These are phyloP conservation scores for Cyclina sinensis DNA, from an alignment of 1,140 invertebrate species.

Conservation along the genomic window DNA sequence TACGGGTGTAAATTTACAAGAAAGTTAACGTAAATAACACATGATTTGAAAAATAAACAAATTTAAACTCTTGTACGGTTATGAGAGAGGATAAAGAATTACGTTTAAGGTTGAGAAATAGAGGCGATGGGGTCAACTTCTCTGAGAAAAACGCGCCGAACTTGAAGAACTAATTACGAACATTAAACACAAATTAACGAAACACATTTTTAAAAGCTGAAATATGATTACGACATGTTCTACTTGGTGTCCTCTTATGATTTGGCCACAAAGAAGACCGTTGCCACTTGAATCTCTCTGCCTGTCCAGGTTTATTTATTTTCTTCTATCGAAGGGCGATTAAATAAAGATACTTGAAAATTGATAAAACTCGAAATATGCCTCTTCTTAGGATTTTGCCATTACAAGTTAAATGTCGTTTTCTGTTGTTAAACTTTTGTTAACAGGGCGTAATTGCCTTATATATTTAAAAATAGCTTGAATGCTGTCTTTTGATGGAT, in stretches of 20 bases:
- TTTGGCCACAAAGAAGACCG: conserved; percentile 4
- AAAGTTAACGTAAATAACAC: conserved; percentile 40
- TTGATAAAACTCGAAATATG: conserved; percentile 52
- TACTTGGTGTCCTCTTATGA: neutral
- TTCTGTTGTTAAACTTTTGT: conserved; percentile 43
- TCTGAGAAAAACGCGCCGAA: neutral
- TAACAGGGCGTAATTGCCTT: conserved; percentile 48
- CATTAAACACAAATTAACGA: conserved; percentile 51
- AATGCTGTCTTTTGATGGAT: conserved; percentile 27
- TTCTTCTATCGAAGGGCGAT: conserved; percentile 15
- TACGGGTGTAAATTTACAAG: conserved; percentile 48
- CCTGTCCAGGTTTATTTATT: conserved; percentile 51
- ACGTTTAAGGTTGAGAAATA: conserved; percentile 28
- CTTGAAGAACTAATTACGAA: conserved; percentile 31
- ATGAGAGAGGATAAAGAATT: neutral
- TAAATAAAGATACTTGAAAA: conserved; percentile 24
- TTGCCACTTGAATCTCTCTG: conserved; percentile 25
- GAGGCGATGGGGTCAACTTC: neutral
- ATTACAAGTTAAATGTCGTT: conserved; percentile 7
- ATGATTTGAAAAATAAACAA: conserved; percentile 57
- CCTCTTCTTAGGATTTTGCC: neutral
- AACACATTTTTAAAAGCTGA: neutral
- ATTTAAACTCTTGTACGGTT: neutral
- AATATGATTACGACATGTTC: conserved; percentile 25
- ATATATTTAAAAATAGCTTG: conserved; percentile 29